A percentile compares a stretch with the other conserved stretches of the same genome.
Evolutionary conservation across 1,140 invertebrate genomes (phyloP).

Genomic region (Mercenaria mercenaria): DNA sequence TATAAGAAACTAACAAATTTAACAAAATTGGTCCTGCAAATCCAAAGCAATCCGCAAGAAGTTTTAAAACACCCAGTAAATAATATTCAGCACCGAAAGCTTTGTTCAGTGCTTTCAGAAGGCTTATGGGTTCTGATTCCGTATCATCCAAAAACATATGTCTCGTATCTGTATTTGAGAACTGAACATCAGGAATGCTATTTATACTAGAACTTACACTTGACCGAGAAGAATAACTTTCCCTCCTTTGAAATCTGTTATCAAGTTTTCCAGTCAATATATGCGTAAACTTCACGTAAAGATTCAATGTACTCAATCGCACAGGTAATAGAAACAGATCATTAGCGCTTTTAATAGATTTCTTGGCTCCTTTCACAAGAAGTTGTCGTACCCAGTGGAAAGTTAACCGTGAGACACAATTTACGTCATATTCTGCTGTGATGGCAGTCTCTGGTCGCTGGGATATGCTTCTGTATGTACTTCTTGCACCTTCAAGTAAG

Average conservation of each 20-base stretch:
- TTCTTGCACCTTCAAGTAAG: conserved; percentile 74
- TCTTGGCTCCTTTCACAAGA: conserved; percentile 92
- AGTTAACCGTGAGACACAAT: conserved; percentile 91
- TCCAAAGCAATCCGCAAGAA: conserved; percentile 92
- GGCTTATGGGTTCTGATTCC: conserved; percentile 78
- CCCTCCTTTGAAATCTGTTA: background rate
- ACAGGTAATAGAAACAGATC: conserved; percentile 95
- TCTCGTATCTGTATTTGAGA: conserved; percentile 40
- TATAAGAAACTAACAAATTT: conserved; percentile 92
- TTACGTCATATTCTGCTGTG: conserved; percentile 92
- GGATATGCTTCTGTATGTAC: conserved; percentile 88
- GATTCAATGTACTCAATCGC: conserved; percentile 89
- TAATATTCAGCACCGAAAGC: conserved; percentile 96
- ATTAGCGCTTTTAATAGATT: conserved; percentile 90
- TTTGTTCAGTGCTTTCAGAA: conserved; percentile 92
- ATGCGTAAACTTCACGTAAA: conserved; percentile 87
- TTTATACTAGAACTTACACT: conserved; percentile 23
- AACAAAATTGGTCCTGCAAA: conserved; percentile 97
- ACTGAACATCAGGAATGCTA: conserved; percentile 60
- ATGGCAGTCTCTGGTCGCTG: conserved; percentile 91
- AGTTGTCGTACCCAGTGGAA: conserved; percentile 96
- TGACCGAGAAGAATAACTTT: conserved; percentile 7
- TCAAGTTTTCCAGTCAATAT: conserved; percentile 48
- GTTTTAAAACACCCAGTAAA: conserved; percentile 94
- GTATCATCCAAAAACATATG: background rate